Conservation (phyloP, 2,113 vertebrate species). For the Chelonoidis abingdonii region DNA sequence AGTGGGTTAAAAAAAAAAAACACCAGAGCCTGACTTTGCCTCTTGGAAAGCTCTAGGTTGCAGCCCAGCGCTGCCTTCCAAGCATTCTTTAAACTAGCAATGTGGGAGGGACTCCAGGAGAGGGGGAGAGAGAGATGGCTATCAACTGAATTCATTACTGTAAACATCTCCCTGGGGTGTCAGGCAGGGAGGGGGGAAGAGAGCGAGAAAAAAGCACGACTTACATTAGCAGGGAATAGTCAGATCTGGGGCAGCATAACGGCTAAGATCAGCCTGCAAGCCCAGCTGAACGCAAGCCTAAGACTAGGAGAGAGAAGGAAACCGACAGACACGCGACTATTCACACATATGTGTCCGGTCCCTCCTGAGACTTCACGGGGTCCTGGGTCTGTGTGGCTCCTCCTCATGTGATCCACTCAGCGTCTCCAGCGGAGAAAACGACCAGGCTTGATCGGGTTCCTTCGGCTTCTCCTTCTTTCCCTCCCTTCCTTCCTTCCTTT, state of each 20-base stretch:
- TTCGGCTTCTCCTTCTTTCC: background rate
- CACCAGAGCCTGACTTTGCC: constrained; percentile 67
- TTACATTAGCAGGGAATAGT: constrained; percentile 78
- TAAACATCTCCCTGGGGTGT: constrained; percentile 87
- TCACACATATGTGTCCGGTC: constrained; percentile 15
- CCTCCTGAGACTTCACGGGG: background rate
- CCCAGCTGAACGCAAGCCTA: constrained; percentile 64
- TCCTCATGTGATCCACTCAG: constrained; percentile 22
- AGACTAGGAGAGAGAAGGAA: constrained; percentile 51
- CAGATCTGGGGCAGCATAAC: constrained; percentile 80
- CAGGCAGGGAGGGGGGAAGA: constrained; percentile 70
- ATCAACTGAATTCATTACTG: constrained; percentile 87
- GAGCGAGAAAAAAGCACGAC: constrained; percentile 69
- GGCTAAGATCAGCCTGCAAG: constrained; percentile 71
- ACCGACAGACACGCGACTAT: background rate
- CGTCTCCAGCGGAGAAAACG: background rate
- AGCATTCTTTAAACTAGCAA: constrained; percentile 88
- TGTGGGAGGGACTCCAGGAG: constrained; percentile 79
- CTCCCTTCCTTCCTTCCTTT: background rate
- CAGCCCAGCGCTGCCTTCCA: constrained; percentile 85
- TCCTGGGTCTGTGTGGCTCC: constrained; percentile 3
- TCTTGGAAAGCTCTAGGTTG: constrained; percentile 81
- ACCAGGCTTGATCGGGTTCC: no score
- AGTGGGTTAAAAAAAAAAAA: constrained; percentile 70
- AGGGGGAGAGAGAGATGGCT: constrained; percentile 76